Base-by-base conservation (phyloP, 2,113 vertebrate species). In the Larimichthys polyactis region DNA sequence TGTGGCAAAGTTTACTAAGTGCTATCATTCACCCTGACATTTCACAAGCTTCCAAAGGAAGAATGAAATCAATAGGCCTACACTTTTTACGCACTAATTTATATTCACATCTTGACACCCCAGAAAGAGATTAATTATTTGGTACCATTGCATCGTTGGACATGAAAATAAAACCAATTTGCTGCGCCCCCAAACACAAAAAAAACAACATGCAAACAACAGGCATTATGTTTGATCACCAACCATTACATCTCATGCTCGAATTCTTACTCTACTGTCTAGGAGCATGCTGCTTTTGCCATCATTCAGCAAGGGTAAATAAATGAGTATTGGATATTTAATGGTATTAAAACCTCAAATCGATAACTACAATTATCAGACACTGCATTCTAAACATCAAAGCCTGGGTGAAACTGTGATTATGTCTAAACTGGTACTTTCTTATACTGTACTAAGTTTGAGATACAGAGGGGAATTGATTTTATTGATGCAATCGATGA, bases 51-150 rank as follows among this genome's bases (percentile, higher is more conserved):
- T 87, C 46, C 76, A 68, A 54, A 75, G 57, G 55, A 83, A 46
- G 89, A 74, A 65, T 69, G 83, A 92, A 94, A 94, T 91, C 79
- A 93, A 92, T 94, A 82, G 0, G 0, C 63, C 83, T 84, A 58
- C 62, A 92, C 77, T 90, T 91, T 86, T 88, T 89, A 85, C 24
- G 2, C 69, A 76, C 44, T 64, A n/a, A 88, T 88, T 88, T 84
- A 84, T 83, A 89, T 88, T 84, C 83, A 78, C 60, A 87, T 86
- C 79, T 77, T 85, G 86, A 88, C 81, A 67, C 58, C 64, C 19
- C 48, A 52, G 71, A 78, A 62, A 59, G 46, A 87, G 54, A 84
- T 71, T 29, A 46, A 71, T 80, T 81, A 73, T 77, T 59, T 81
- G 68, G 68, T 24, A 82, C n/a, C 43, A 44, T n/a, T 75, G 73